Base-by-base conservation (phyloP, 2,113 vertebrate genomes). In the Antechinus stuartii region DNA sequence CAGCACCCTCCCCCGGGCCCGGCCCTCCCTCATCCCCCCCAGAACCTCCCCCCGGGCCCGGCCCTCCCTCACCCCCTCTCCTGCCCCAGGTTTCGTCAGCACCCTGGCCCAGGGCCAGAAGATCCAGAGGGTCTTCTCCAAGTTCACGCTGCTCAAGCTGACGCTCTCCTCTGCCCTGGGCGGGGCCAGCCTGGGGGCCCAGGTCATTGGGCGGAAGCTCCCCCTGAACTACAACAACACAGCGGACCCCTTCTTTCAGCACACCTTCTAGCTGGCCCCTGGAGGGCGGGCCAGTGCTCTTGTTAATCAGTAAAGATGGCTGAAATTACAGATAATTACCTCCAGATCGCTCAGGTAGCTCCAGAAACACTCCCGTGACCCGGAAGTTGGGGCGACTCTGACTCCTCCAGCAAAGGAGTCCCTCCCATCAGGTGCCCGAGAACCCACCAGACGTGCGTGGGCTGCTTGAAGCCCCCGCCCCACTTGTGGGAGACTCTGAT, bases 101-200 rank as follows among this genome's bases (percentile, higher is more conserved):
- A 98, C 99, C 1, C 97, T 99, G 96, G 94, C 97, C 0, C 76
- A 96, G 92, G 98, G 98, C 0, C 96, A 93, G 94, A 92, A 47
- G 0, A 92, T n/a, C 25, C 93, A 90, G 35, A 96, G 54, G 0
- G 50, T 55, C 89, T 99, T 99, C 98, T 97, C 91, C 50, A 96
- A 98, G n/a, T 99, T 99, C 98, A 99, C 99, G 96, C 98, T 99
- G 90, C 96, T 99, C 96, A 98, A 93, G 93, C 97, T 99, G 93
- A 97, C 27, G 57, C 98, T 99, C 49, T 99, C 99, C 0, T 99
- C 99, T 0, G 99, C 99, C 0, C 97, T 99, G 23, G 99, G 99
- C 0, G 99, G 98, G 0, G 99, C 99, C 2, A 98, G 98, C 89
- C 97, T 99, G 0, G 99, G 99, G 0, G 99, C 99, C n/a, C 94